Conservation (phyloP, 1,140 invertebrate genomes). For the Papilio helenus region DNA sequence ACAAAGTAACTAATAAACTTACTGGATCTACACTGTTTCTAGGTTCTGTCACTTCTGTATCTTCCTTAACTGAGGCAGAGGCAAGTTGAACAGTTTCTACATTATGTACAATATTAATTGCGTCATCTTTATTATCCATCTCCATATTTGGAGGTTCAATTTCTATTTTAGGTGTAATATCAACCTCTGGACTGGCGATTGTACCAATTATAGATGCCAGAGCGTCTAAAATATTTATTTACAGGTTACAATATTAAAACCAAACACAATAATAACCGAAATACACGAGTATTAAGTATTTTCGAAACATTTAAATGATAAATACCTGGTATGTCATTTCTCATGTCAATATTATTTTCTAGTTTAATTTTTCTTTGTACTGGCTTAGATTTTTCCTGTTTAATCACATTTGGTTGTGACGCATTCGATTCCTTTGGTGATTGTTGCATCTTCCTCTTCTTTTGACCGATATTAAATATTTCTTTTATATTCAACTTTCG, state of each 20-base stretch:
- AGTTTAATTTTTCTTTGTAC: slow-evolving; percentile 48
- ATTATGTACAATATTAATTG: neutral
- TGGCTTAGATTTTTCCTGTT: slow-evolving; percentile 39
- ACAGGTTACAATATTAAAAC: slow-evolving; percentile 1
- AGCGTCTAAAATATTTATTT: slow-evolving; percentile 55
- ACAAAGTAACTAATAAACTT: slow-evolving; percentile 14
- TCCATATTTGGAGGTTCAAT: slow-evolving; percentile 17
- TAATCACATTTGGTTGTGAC: neutral
- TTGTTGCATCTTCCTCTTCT: slow-evolving; percentile 62
- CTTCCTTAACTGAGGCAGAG: neutral
- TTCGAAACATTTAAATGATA: neutral
- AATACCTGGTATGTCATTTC: slow-evolving; percentile 48
- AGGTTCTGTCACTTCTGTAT: neutral
- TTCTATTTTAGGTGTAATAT: slow-evolving; percentile 37
- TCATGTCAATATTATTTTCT: slow-evolving; percentile 43
- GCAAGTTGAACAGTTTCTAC: neutral
- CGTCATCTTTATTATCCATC: neutral
- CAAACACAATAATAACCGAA: slow-evolving; percentile 15
- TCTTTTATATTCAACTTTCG: slow-evolving; percentile 88
- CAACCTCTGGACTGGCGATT: slow-evolving; percentile 47
- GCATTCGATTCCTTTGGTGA: slow-evolving; percentile 42
- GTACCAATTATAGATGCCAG: slow-evolving; percentile 75
- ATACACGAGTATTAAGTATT: neutral
- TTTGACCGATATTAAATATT: slow-evolving; percentile 85
- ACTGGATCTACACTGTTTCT: slow-evolving; percentile 27